Percentiles rank a stretch among this genome's conserved stretches.
Conservation (phyloP, 2,888 invertebrate genomes). For the Pterostichus niger region DNA sequence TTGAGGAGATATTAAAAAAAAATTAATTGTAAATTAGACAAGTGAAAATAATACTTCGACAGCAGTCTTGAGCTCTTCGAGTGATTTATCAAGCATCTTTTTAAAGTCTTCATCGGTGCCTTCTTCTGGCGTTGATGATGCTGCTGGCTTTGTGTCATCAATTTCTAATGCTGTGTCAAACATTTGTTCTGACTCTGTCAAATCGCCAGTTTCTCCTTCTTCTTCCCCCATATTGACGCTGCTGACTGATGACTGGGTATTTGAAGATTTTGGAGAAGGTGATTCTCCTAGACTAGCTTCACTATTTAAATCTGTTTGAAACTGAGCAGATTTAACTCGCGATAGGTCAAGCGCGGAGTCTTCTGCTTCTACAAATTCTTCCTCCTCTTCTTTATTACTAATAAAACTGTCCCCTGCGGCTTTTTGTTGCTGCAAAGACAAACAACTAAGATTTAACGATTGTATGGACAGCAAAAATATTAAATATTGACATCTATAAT, state of each 20-base stretch:
- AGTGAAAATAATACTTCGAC: constrained; percentile 66
- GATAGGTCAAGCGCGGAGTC: not conserved
- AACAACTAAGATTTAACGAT: constrained; percentile 64
- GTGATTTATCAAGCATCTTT: constrained; percentile 67
- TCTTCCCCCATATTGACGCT: constrained; percentile 58
- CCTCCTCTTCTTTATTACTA: constrained; percentile 55
- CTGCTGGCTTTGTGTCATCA: constrained; percentile 57
- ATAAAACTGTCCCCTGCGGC: constrained; percentile 57
- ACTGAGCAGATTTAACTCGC: not conserved
- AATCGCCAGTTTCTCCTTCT: not conserved
- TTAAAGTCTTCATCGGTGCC: constrained; percentile 66
- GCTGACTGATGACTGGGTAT: constrained; percentile 18
- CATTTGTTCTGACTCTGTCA: not conserved
- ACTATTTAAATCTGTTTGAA: not conserved
- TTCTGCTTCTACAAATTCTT: constrained; percentile 1
- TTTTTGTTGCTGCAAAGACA: constrained; percentile 71
- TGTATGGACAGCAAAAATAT: too few relatives aligned
- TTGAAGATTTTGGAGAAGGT: constrained; percentile 23
- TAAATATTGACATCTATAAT: too few relatives aligned
- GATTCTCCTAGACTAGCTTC: constrained; percentile 13
- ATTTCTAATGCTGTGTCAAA: not conserved
- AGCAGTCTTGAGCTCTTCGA: constrained; percentile 67
- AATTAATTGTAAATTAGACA: not conserved
- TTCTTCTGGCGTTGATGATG: constrained; percentile 56
- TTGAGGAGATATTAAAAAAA: too few relatives aligned